Evolutionary conservation across 1,140 invertebrate genomes (phyloP), one percentile per base, ranked within the genome.

Genomic region (Monomorium pharaonis): DNA sequence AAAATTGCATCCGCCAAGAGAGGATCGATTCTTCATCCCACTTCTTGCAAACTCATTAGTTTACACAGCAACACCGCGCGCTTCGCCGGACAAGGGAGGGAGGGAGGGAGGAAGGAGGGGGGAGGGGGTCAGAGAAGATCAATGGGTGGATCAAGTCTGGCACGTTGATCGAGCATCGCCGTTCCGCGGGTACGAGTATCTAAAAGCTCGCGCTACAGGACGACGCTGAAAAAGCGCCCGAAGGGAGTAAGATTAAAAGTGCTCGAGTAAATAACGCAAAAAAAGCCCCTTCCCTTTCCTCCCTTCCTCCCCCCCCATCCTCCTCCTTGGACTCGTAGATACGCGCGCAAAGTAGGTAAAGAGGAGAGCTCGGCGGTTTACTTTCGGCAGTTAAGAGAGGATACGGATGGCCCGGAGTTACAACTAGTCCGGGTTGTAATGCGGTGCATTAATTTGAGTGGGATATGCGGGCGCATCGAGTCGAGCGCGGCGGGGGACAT

Each of bases 241-340:
- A 44, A 72, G 54, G 67, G 67, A 83, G 67, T 83, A 72, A 83
- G 78, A 83, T 83, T 83, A 83, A 83, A 83, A 72, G 67, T 60
- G 78, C 78, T n/a, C 51, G 60, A 58, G 78, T 74, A 83, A 83
- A 83, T 83, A 83, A 83, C 27, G 51, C 49, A 83, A 83, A 58
- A 54, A 83, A 83, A 47, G 24, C 37, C 27, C 67, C 33, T 24
- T 7, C 10, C n/a, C 60, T n/a, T 24, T 7, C 18, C 12, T 60
- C 42, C 44, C 42, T 24, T 6, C 18, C 12, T 47, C 30, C 49
- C n/a, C n/a, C n/a, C n/a, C n/a, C n/a, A n/a, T n/a, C 47, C 21
- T 3, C 9, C 12, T 33, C 33, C 49, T 16, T n/a, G 24, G n/a
- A 33, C 51, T 81, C 78, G 51, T 83, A 60, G 56, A 83, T 83